phyloP scores from a whole-genome alignment of 2,113 vertebrate genomes.

The Caretta caretta region DNA sequence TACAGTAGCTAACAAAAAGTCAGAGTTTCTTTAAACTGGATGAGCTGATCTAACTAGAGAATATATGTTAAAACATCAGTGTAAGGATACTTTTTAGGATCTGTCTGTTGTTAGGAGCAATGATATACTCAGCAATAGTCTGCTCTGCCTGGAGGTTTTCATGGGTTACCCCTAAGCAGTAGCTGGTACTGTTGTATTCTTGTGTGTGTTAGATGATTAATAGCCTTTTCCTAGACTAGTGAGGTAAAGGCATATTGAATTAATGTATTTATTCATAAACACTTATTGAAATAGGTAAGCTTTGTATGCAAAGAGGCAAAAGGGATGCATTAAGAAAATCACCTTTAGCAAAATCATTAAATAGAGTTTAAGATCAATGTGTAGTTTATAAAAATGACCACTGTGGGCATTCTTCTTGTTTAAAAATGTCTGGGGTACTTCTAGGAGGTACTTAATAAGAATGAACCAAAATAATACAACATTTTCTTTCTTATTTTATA shows the following conservation, averaged over 20 bases:
- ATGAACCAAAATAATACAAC: constrained; percentile 3
- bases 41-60: neutral
- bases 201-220: constrained; percentile 35
- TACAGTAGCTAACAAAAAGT: neutral
- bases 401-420: constrained; percentile 15
- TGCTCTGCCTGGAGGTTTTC: neutral
- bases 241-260: constrained; percentile 48
- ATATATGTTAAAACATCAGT: accelerated
- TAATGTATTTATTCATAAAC: constrained; percentile 34
- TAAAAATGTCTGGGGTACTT: constrained; percentile 27
- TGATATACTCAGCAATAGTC: neutral
- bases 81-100: neutral
- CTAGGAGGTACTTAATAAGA: neutral
- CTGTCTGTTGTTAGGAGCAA: neutral
- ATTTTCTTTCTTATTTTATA: constrained; percentile 34
- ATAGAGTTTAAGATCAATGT: constrained; percentile 25
- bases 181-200: constrained; percentile 8
- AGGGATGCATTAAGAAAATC: constrained; percentile 27
- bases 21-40: neutral
- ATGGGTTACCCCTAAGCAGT: neutral
- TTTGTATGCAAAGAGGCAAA: constrained; percentile 25
- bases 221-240: neutral
- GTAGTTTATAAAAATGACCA: constrained; percentile 23
- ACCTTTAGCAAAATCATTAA: constrained; percentile 36
- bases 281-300: constrained; percentile 20